Evolutionary conservation across 2,888 invertebrate species (phyloP), one percentile per base, ranked within the genome.

Genomic region (Helobdella robusta): DNA sequence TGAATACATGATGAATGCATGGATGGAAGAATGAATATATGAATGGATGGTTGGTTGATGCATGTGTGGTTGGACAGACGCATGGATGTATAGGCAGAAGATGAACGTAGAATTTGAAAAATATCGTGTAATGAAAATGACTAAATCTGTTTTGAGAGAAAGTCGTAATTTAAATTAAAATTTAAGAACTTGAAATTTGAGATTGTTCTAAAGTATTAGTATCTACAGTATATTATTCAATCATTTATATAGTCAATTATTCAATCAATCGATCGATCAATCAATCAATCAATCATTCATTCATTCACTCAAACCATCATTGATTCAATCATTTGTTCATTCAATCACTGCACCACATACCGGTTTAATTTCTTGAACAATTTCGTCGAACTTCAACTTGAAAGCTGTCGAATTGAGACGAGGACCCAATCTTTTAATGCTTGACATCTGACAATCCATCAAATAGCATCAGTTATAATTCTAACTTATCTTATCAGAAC

Each of bases 331-430:
- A n/a, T n/a, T n/a, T n/a, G n/a, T n/a, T n/a, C n/a, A n/a, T n/a
- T n/a, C n/a, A n/a, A n/a, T n/a, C n/a, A n/a, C n/a, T n/a, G n/a
- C n/a, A n/a, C n/a, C 28, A 82, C 85, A 83, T 73, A 88, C 88
- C 69, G 91, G 91, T 81, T 91, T 91, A 34, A 89, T 85, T 75
- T 91, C 91, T 50, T 85, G 84, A 40, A 95, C 86, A 77, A 89
- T 84, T 79, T 97, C 97, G 0, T 85, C 82, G 75, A 91, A 91
- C 71, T 86, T 87, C 73, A 91, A 85, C 78, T 89, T 87, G 79
- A 97, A 95, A 73, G 89, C 87, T 64, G 97, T 83, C 67, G 92
- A 91, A 74, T 89, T 87, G 64, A 97, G 80, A 34, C 95, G 83
- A 0, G 93, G 90, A 67, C 86, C 82, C 11, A 97, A 81, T 8